Evolutionary conservation across 2,113 vertebrate species (phyloP).

Genomic region (Psammodynastes pulverulentus): DNA sequence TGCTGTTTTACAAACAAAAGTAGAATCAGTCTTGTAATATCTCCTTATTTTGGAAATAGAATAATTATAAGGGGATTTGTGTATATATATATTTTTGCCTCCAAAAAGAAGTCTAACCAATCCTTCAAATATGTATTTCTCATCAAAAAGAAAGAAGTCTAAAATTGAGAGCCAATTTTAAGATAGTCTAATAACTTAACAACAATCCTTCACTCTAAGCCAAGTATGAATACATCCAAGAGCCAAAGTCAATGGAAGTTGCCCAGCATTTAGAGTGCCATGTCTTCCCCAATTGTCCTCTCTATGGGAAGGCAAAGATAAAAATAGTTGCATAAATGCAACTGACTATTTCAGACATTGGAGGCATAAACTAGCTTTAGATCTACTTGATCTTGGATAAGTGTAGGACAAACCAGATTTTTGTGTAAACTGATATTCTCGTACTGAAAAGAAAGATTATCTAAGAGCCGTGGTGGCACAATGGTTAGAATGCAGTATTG

Average conservation of each 20-base stretch:
- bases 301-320: background rate
- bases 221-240: background rate
- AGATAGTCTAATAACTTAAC: background rate
- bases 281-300: background rate
- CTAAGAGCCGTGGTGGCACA: background rate
- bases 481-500: background rate
- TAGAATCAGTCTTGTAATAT: background rate
- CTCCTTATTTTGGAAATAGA: rapidly evolving
- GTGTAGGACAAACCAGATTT: background rate
- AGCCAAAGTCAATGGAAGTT: background rate
- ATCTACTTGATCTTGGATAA: background rate
- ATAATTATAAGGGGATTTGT: background rate
- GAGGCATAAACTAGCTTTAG: background rate
- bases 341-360: background rate
- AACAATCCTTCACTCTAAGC: rapidly evolving
- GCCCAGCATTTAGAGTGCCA: background rate
- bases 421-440: background rate
- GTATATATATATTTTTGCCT: background rate
- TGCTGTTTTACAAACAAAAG: background rate
- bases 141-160: background rate
- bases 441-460: background rate
- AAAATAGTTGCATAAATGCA: background rate
- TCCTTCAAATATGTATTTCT: background rate
- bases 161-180: background rate
- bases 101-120: rapidly evolving